These are phyloP conservation scores for Molossus molossus DNA, from an alignment of 2,797 vertebrate species.

Conservation along the genomic window DNA sequence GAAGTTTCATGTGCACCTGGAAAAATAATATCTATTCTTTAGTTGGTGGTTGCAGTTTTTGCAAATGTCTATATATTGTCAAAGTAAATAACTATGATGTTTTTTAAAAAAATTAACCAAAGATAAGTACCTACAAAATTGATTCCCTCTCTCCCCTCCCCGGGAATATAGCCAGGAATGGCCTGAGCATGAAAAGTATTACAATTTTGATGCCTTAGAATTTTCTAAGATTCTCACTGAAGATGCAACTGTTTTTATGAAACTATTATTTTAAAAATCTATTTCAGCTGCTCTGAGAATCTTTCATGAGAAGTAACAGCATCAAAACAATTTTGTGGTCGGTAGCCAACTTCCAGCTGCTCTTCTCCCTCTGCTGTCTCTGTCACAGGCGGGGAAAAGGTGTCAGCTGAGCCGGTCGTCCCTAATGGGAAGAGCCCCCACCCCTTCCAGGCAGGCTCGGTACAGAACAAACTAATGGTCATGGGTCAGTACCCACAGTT, in stretches of 20 bases:
- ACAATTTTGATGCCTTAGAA: neutral
- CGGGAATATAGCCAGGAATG: neutral
- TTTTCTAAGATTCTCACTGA: conserved; percentile 9
- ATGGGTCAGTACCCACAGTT: conserved; percentile 32
- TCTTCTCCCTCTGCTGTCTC: conserved; percentile 51
- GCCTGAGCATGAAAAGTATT: neutral
- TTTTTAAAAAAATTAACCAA: neutral
- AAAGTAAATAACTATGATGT: neutral
- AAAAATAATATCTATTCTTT: neutral
- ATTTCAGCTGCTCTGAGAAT: conserved; percentile 41
- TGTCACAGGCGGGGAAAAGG: conserved; percentile 10
- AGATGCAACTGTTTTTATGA: conserved; percentile 23
- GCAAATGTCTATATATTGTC: neutral
- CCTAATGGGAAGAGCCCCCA: conserved; percentile 7
- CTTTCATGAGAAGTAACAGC: conserved; percentile 63
- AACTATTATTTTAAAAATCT: conserved; percentile 49
- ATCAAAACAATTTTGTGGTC: conserved; percentile 56
- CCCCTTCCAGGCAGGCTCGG: neutral
- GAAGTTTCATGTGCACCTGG: neutral
- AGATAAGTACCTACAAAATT: neutral
- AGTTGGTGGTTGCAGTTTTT: neutral
- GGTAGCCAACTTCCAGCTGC: conserved; percentile 50
- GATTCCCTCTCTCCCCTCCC: neutral
- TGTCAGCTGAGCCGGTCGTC: conserved; percentile 22
- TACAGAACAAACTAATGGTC: conserved; percentile 46